Percentiles rank a stretch among this genome's conserved stretches.
These are phyloP conservation scores for Neotragus pygmaeus DNA, from an alignment of 2,113 vertebrate genomes.

Conservation along the genomic window DNA sequence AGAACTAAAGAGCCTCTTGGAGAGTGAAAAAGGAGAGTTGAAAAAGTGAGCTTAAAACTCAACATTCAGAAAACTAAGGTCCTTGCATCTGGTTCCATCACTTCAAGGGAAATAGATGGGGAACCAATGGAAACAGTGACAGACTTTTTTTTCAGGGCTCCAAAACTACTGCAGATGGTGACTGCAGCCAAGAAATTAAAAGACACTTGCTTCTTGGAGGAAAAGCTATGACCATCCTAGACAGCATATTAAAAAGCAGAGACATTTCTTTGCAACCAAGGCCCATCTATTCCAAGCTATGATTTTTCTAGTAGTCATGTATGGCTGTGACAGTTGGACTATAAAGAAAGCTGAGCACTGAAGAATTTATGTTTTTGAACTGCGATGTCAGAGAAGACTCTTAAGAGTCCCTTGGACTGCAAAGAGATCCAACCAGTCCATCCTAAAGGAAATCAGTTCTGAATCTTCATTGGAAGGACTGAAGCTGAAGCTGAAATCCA, in stretches of 20 bases:
- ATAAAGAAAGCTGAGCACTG: not conserved
- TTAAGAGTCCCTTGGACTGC: not conserved
- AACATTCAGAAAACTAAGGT: not conserved
- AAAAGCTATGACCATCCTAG: not conserved
- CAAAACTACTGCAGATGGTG: not conserved
- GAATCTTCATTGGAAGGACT: not conserved
- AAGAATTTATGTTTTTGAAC: not conserved
- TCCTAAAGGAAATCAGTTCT: not conserved
- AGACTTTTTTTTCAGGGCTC: fast-evolving
- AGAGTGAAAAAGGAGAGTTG: not conserved
- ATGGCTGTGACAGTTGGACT: not conserved
- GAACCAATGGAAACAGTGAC: not conserved
- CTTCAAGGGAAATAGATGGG: not conserved
- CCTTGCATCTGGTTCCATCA: not conserved
- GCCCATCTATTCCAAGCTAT: not conserved
- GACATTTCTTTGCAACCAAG: not conserved
- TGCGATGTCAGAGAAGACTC: fast-evolving
- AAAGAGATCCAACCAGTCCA: not conserved
- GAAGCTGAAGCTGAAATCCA: not conserved
- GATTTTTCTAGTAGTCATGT: not conserved
- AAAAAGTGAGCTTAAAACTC: not conserved
- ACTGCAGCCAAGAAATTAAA: not conserved
- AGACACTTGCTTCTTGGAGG: not conserved
- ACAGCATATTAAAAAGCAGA: not conserved
- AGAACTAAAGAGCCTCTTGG: not conserved